Conservation (phyloP, 2,113 vertebrate species). For the Cairina moschata region DNA sequence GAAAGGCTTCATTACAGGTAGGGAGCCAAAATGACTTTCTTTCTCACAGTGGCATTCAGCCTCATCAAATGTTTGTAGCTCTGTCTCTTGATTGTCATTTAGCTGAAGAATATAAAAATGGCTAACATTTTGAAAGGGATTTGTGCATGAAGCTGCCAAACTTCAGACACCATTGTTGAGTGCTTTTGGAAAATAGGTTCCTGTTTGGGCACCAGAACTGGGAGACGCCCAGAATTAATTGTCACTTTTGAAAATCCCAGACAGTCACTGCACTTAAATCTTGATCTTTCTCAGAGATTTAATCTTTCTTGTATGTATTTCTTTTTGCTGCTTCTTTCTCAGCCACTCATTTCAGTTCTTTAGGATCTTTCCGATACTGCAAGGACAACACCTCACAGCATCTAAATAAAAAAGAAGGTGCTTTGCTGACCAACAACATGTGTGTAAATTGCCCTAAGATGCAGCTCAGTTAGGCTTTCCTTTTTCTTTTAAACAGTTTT, state of each 20-base stretch:
- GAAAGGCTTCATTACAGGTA: neutral
- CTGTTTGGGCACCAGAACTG: neutral
- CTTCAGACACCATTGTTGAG: neutral
- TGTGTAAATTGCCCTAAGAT: neutral
- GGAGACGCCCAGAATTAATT: neutral
- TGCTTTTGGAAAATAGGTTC: neutral
- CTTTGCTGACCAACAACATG: neutral
- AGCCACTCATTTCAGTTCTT: neutral
- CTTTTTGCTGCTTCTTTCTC: neutral
- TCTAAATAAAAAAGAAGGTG: neutral
- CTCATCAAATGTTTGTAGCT: neutral
- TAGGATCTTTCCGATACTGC: neutral
- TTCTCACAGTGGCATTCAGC: neutral
- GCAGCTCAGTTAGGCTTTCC: neutral
- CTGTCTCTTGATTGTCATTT: neutral
- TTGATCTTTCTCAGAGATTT: neutral
- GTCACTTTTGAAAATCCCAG: neutral
- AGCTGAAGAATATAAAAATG: neutral
- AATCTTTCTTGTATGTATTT: constrained; percentile 4
- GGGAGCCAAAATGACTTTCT: neutral
- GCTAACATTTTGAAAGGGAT: neutral
- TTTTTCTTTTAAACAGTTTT: neutral
- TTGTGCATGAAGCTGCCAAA: neutral
- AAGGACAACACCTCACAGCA: neutral
- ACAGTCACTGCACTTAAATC: neutral